A percentile compares a stretch with the other conserved stretches of the same genome.
These are phyloP conservation scores for Bathynomus jamesi DNA, from an alignment of 1,140 invertebrate species.

Conservation along the genomic window DNA sequence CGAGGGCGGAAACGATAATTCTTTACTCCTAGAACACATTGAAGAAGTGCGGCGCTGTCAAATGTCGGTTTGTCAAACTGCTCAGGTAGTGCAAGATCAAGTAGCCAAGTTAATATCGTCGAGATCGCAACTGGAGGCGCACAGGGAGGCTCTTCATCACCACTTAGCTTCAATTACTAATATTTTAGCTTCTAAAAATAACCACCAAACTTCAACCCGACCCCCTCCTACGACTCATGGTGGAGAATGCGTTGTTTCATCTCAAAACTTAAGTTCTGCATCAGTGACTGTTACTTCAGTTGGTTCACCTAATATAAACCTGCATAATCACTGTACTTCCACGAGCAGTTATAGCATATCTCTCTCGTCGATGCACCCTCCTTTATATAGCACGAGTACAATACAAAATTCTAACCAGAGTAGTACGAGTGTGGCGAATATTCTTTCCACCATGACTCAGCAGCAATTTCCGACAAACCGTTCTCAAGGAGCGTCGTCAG, in stretches of 20 bases:
- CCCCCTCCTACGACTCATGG: no score
- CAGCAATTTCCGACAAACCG: background rate
- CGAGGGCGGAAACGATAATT: constrained; percentile 24
- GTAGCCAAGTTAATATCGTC: constrained; percentile 32
- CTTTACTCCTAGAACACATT: constrained; percentile 24
- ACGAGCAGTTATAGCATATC: no score
- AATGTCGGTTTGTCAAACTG: constrained; percentile 29
- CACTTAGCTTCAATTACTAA: constrained; percentile 12
- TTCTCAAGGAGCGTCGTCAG: background rate
- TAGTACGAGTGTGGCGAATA: background rate
- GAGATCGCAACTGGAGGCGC: constrained; percentile 27
- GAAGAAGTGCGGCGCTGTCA: constrained; percentile 29
- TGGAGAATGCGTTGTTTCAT: no score
- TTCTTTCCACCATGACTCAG: no score
- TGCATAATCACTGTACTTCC: no score
- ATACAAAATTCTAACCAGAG: background rate
- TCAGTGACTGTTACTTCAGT: no score
- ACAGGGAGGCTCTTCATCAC: constrained; percentile 29
- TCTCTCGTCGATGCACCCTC: no score
- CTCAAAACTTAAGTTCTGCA: no score
- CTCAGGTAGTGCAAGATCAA: constrained; percentile 35
- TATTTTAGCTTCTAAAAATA: background rate
- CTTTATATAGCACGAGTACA: background rate
- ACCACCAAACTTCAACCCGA: background rate
- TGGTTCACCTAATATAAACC: no score